Evolutionary conservation across 2,888 invertebrate genomes (phyloP), one percentile per base, ranked within the genome.

Genomic region (Drosophila prostipennis): DNA sequence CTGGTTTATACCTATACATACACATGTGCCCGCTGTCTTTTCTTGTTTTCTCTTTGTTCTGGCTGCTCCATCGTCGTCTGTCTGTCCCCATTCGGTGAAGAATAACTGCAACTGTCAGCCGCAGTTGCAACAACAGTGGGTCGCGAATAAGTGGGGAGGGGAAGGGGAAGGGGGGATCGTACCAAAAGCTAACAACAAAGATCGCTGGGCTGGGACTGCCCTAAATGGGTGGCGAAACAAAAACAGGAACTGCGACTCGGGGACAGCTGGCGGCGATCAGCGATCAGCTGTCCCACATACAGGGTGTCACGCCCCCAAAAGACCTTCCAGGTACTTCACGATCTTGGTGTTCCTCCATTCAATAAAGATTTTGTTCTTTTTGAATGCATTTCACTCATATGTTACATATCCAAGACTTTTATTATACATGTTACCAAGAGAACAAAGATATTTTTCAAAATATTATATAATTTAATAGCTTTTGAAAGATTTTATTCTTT

Each of bases 61-160:
- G 19, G 19, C 19, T 19, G 19, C 19, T 19, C 19, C 19, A 19
- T 87, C 32, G 43, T 36, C 32, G 36, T 57, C 67, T 59, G 80
- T 82, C 81, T 87, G 88, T 86, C 78, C 82, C 87, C 88, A 88
- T 82, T 82, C 57, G 86, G 78, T 78, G 86, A 80, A 87, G 85
- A 82, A 86, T 82, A 82, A 82, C 88, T 82, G 82, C 88, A 87
- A 83, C 83, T 82, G 83, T 85, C 80, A 86, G 87, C 83, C 87
- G 72, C 82, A 59, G 78, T 61, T 63, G 58, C 65, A 52, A 58
- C 58, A 48, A 37, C 34, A 64, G 51, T 36, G 63, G 63, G 63
- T 13, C 19, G 65, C 14, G 11, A 16, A 11, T 11, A 43, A 34
- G 10, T 2, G 14, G 45, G 45, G n/a, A 3, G 45, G n/a, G 29